phyloP scores from a whole-genome alignment of 2,888 invertebrate genomes.

The Schizotus pectinicornis region DNA sequence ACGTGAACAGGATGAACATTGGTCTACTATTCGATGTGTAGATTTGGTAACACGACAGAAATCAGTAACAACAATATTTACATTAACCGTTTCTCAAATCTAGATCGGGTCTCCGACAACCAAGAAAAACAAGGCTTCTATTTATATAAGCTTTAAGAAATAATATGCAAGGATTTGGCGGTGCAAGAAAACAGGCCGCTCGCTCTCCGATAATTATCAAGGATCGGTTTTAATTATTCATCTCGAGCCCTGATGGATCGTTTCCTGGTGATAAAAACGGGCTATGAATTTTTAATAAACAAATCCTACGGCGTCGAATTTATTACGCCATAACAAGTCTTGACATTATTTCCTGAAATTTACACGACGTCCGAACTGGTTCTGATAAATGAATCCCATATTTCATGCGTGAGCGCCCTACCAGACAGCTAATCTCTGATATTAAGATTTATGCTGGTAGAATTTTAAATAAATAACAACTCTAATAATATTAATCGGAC shows the following conservation, averaged over 20 bases:
- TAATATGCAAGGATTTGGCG: too few species aligned
- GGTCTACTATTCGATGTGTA: neutral
- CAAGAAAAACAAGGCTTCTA: too few species aligned
- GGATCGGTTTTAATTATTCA: too few species aligned
- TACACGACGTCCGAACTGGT: slow-evolving; percentile 33
- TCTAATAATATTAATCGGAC: slow-evolving; percentile 21
- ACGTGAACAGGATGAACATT: slow-evolving; percentile 9
- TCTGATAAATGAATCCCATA: slow-evolving; percentile 46
- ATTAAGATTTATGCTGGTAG: slow-evolving; percentile 37
- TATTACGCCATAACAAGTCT: slow-evolving; percentile 29
- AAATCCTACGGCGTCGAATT: slow-evolving; percentile 24
- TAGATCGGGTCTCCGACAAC: too few species aligned
- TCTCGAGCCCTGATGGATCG: slow-evolving; percentile 13
- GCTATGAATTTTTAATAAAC: slow-evolving; percentile 29
- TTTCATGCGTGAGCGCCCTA: slow-evolving; percentile 44
- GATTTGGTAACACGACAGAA: neutral
- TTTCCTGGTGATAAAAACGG: slow-evolving; percentile 20
- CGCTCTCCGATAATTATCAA: too few species aligned
- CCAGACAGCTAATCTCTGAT: slow-evolving; percentile 38
- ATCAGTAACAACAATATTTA: slow-evolving; percentile 23
- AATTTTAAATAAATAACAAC: slow-evolving; percentile 27
- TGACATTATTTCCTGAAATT: slow-evolving; percentile 37
- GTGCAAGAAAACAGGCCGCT: too few species aligned
- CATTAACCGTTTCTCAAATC: neutral
- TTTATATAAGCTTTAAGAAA: too few species aligned